These are phyloP conservation scores for Cephalopachus bancanus DNA, from an alignment of 2,797 vertebrate genomes.

Conservation along the genomic window DNA sequence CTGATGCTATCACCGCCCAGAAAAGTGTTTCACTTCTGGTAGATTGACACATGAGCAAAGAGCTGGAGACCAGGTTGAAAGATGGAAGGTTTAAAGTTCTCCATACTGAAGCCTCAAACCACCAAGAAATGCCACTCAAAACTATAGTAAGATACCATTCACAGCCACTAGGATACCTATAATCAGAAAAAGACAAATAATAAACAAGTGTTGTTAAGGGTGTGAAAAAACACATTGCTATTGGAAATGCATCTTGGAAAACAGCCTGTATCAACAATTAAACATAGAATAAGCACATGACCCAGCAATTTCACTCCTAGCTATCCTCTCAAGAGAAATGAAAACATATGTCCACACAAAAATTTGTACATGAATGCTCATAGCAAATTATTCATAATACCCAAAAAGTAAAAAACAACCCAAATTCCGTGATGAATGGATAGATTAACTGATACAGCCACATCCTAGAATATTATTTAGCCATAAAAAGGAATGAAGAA, in stretches of 20 bases:
- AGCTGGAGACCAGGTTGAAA: background rate
- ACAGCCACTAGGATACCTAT: background rate
- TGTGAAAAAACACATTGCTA: background rate
- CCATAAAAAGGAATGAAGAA: background rate
- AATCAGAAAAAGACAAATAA: background rate
- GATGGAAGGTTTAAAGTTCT: background rate
- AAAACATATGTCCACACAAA: background rate
- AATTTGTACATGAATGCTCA: background rate
- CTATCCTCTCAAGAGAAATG: background rate
- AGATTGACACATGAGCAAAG: background rate
- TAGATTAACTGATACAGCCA: background rate
- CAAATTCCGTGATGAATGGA: background rate
- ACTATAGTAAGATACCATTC: background rate
- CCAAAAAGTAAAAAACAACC: background rate
- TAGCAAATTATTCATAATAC: background rate
- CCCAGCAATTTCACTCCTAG: background rate
- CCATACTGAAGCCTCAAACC: background rate
- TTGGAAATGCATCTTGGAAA: background rate
- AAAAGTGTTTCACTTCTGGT: background rate
- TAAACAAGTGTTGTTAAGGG: background rate
- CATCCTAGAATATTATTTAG: background rate
- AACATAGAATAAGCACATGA: background rate
- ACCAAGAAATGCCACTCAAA: constrained; percentile 9
- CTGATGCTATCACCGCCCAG: background rate
- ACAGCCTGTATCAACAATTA: background rate